Evolutionary conservation across 2,888 invertebrate genomes (phyloP).

Genomic region (Tachystola acroxantha): DNA sequence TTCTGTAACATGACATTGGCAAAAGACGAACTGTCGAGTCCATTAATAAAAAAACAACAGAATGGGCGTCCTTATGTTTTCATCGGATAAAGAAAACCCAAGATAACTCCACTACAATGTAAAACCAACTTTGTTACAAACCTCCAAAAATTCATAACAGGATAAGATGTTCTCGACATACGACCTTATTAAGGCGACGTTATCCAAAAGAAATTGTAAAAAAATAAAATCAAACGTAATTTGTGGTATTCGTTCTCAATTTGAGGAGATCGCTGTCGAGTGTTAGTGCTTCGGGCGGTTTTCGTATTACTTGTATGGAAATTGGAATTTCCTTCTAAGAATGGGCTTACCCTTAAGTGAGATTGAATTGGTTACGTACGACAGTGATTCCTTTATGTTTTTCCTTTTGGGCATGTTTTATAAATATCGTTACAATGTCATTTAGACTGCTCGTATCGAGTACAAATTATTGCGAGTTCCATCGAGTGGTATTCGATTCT

Average conservation of each 20-base stretch:
- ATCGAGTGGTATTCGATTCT: too few species aligned
- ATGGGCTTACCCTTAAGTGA: slow-evolving; percentile 27
- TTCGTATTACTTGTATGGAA: slow-evolving; percentile 24
- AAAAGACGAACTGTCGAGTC: too few species aligned
- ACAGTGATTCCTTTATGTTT: slow-evolving; percentile 13
- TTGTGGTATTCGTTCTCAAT: slow-evolving; percentile 57
- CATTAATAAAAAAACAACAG: too few species aligned
- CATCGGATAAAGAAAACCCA: slow-evolving; percentile 20
- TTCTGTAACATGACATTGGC: too few species aligned
- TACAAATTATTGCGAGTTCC: too few species aligned
- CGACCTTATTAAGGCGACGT: slow-evolving; percentile 19
- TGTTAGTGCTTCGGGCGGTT: slow-evolving; percentile 22
- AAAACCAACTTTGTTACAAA: slow-evolving; percentile 15
- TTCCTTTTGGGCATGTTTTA: slow-evolving; percentile 14
- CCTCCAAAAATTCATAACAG: not conserved
- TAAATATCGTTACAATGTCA: too few species aligned
- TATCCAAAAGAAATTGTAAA: slow-evolving; percentile 68
- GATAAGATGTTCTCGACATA: too few species aligned
- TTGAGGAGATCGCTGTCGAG: slow-evolving; percentile 31
- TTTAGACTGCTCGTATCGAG: too few species aligned
- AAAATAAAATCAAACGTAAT: slow-evolving; percentile 68
- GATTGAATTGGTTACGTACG: slow-evolving; percentile 24
- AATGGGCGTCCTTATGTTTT: slow-evolving; percentile 37
- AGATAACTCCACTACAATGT: not conserved
- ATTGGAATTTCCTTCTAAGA: slow-evolving; percentile 26